Evolutionary conservation across 2,888 invertebrate genomes (phyloP).

Genomic region (Rapana venosa): DNA sequence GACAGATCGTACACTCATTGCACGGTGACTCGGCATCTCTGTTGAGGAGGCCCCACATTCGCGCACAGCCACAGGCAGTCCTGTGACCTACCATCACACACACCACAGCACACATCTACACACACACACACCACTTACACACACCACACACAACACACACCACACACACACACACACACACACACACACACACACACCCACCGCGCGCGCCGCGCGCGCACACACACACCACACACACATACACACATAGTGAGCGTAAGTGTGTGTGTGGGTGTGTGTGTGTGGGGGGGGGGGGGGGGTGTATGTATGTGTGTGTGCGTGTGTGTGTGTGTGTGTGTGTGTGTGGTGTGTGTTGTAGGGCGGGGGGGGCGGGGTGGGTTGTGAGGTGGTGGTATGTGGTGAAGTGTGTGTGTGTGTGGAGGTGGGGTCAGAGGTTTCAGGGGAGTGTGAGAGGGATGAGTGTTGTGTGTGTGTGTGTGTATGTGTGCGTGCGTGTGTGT

Average conservation of each 20-base stretch:
- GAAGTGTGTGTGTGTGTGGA: no score
- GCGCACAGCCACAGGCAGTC: conserved; percentile 25
- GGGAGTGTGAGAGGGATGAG: background rate
- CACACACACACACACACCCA: conserved; percentile 11
- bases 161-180: conserved; percentile 6
- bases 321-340: no score
- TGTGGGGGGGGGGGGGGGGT: no score
- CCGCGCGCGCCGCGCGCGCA: no score
- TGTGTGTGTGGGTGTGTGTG: no score
- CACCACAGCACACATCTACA: conserved; percentile 20
- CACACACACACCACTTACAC: background rate
- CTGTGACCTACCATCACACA: conserved; percentile 17
- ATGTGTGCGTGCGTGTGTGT: background rate
- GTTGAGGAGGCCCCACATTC: conserved; percentile 16
- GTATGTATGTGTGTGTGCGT: no score
- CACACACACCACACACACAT: no score
- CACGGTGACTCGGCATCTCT: conserved; percentile 26
- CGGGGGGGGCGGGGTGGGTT: no score
- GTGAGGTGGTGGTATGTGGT: no score
- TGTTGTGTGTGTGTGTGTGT: background rate
- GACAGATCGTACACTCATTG: conserved; percentile 31
- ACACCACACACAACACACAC: background rate
- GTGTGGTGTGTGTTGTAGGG: background rate
- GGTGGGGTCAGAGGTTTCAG: background rate
- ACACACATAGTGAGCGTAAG: background rate